Base-by-base conservation (phyloP, 2,797 vertebrate genomes). In the Chaunax sp. region DNA sequence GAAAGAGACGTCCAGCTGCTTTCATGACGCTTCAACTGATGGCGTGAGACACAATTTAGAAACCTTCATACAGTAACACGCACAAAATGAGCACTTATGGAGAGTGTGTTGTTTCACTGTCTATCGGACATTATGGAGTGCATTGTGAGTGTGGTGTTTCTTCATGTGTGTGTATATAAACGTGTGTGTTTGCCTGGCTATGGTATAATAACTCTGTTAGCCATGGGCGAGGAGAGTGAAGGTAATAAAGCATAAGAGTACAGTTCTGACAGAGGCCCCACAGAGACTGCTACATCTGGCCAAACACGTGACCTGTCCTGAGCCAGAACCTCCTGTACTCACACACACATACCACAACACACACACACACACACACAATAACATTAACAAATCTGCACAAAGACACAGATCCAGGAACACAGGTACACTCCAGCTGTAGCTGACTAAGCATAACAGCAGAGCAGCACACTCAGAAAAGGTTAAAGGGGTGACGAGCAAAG, bases 401-500 rank as follows among this genome's bases (percentile, higher is more conserved):
- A 30, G 8, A 16, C 40, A 61, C 47, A 69, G 10, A 33, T 64
- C 33, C 26, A 28, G 26, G 22, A 16, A 45, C 30, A 40, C 22
- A 49, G 49, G 51, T 55, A 46, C 18, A 33, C 37, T 38, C 13
- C 50, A 61, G 38, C 30, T 4, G n/a, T n/a, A 82, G 84, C 85
- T 80, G 85, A 87, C 83, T 80, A 77, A 81, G 77, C 77, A 50
- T 63, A n/a, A 75, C 11, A 58, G 18, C 44, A 72, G 2, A 40
- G 30, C 45, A 49, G 55, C 22, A 15, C 38, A 19, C 59, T 26
- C 58, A 49, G 58, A 38, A n/a, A 23, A 51, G 58, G 84, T 81
- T 87, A 86, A 89, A 86, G 80, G 78, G 73, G 69, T 81, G 78
- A 73, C 35, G 25, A 80, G 73, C 67, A 67, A 45, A 65, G 78